These are phyloP conservation scores for Myrmecobius fasciatus DNA, from an alignment of 2,113 vertebrate genomes.

Conservation along the genomic window DNA sequence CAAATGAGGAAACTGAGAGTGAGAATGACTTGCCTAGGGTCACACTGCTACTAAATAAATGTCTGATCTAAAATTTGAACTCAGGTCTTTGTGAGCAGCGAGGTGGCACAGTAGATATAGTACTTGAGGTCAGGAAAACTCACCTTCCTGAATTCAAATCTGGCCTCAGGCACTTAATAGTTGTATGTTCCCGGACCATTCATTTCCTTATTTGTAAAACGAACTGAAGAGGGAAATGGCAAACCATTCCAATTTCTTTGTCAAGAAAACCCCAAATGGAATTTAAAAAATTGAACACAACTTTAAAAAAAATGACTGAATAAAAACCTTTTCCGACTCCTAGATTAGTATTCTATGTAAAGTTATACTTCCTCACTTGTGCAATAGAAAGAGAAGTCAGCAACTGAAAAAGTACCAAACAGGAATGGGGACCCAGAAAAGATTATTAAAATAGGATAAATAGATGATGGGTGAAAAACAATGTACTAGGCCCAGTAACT, in stretches of 20 bases:
- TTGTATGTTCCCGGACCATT: too few species aligned
- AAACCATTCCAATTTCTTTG: not conserved
- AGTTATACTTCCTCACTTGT: not conserved
- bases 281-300: not conserved
- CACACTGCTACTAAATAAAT: not conserved
- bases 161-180: too few species aligned
- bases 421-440: not conserved
- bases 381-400: not conserved
- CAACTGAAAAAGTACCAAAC: not conserved
- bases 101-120: too few species aligned
- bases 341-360: not conserved
- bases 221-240: not conserved
- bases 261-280: not conserved
- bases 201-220: too few species aligned
- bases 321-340: not conserved
- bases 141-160: too few species aligned
- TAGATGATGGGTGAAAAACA: not conserved
- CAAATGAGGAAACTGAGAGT: not conserved
- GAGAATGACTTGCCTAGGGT: not conserved
- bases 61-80: not conserved
- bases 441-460: not conserved
- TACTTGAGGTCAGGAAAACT: too few species aligned
- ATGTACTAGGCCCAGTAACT: not conserved
- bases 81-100: not conserved
- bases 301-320: not conserved